These are phyloP conservation scores for Mythimna loreyi DNA, from an alignment of 2,888 invertebrate genomes.

Conservation along the genomic window DNA sequence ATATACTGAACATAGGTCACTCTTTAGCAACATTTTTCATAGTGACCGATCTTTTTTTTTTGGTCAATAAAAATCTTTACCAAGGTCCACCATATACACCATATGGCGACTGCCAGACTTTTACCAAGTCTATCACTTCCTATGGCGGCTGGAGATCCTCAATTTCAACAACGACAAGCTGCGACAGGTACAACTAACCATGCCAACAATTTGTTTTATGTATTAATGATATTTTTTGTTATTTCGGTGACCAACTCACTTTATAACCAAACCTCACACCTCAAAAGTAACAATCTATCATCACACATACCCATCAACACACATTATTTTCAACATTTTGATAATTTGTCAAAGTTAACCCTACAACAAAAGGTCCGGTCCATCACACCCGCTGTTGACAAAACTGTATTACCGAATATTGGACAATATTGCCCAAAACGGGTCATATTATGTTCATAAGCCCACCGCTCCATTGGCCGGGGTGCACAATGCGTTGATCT, in stretches of 20 bases:
- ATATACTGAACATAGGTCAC: too few species aligned
- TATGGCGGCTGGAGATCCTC: background rate
- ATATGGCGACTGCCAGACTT: too few species aligned
- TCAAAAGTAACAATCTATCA: constrained; percentile 48
- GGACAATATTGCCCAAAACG: constrained; percentile 88
- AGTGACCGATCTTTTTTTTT: too few species aligned
- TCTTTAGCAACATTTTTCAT: too few species aligned
- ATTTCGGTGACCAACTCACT: background rate
- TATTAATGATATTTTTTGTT: background rate
- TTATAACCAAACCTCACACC: constrained; percentile 7
- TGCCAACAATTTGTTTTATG: too few species aligned
- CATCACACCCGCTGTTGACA: constrained; percentile 88
- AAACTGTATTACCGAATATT: constrained; percentile 90
- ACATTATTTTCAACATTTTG: constrained; percentile 74
- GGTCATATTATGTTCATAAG: constrained; percentile 82
- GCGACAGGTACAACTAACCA: background rate
- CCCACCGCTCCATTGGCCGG: constrained; percentile 81
- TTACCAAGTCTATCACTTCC: background rate
- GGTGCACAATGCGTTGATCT: constrained; percentile 80
- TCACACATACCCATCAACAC: constrained; percentile 78
- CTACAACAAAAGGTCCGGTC: constrained; percentile 75
- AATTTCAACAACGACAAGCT: background rate
- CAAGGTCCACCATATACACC: too few species aligned
- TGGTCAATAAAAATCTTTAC: too few species aligned
- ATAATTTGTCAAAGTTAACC: constrained; percentile 89